These are phyloP conservation scores for Atrichornis clamosus DNA, from an alignment of 2,113 vertebrate genomes.

Conservation along the genomic window DNA sequence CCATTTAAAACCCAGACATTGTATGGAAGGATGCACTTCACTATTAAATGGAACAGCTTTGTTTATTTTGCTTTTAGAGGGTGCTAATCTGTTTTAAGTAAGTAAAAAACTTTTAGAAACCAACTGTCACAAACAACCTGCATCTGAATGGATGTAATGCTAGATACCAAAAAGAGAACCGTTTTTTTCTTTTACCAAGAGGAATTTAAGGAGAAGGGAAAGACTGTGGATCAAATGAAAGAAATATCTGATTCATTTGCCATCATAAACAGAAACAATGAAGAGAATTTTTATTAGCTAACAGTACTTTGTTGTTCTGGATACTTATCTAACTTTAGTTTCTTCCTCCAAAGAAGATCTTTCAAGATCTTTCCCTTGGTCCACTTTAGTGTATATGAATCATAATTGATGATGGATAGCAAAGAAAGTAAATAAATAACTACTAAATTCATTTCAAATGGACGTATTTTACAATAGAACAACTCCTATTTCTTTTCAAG, in stretches of 20 bases:
- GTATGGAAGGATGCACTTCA: not conserved
- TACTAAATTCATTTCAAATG: not conserved
- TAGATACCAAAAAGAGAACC: not conserved
- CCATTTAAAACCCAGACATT: not conserved
- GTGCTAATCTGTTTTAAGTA: not conserved
- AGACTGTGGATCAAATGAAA: not conserved
- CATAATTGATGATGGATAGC: not conserved
- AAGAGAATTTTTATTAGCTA: not conserved
- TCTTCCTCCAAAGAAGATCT: not conserved
- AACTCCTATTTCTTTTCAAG: not conserved
- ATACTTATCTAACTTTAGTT: not conserved
- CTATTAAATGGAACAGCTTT: not conserved
- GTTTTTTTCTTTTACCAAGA: not conserved
- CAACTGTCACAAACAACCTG: not conserved
- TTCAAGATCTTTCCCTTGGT: not conserved
- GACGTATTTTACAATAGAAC: not conserved
- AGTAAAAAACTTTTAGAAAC: not conserved
- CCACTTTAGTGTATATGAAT: not conserved
- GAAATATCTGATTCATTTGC: not conserved
- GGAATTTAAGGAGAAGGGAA: not conserved
- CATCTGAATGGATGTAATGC: not conserved
- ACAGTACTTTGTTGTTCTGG: not conserved
- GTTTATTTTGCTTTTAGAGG: not conserved
- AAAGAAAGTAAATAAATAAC: not conserved
- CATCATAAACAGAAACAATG: not conserved